These are phyloP conservation scores for Amphipyra tragopoginis DNA, from an alignment of 2,888 invertebrate species.

Conservation along the genomic window DNA sequence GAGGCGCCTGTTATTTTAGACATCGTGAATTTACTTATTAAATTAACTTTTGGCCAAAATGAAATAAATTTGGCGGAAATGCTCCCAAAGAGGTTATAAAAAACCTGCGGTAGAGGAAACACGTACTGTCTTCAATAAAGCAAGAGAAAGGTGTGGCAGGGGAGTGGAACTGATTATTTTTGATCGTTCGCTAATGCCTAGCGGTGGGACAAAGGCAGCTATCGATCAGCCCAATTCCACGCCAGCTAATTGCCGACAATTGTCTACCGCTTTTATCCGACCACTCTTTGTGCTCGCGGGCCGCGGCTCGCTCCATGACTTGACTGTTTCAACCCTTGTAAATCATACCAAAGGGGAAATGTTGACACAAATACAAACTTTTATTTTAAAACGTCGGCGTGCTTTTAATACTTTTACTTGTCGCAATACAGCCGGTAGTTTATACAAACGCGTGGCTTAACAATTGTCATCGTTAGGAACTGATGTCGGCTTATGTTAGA, in stretches of 20 bases:
- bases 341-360: conserved; percentile 64
- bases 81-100: conserved; percentile 7
- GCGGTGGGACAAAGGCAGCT: conserved; percentile 69
- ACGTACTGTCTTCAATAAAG: conserved; percentile 49
- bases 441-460: conserved; percentile 31
- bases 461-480: conserved; percentile 26
- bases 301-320: conserved; percentile 66
- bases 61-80: conserved; percentile 11
- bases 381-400: conserved; percentile 52
- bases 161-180: conserved; percentile 61
- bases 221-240: conserved; percentile 79
- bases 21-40: conserved; percentile 21
- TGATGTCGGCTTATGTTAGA: conserved; percentile 16
- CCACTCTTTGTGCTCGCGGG: conserved; percentile 72
- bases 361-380: conserved; percentile 64
- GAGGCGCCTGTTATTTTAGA: conserved; percentile 8
- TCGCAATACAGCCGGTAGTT: conserved; percentile 25
- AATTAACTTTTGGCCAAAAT: conserved; percentile 19
- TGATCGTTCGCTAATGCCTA: conserved; percentile 73
- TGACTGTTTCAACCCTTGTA: conserved; percentile 69
- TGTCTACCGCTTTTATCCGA: conserved; percentile 77
- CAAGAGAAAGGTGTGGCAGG: conserved; percentile 48
- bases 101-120: conserved; percentile 22
- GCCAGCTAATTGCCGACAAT: conserved; percentile 80
- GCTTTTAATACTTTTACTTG: conserved; percentile 44